Base-by-base conservation (phyloP, 2,888 invertebrate genomes). In the Abrostola tripartita region DNA sequence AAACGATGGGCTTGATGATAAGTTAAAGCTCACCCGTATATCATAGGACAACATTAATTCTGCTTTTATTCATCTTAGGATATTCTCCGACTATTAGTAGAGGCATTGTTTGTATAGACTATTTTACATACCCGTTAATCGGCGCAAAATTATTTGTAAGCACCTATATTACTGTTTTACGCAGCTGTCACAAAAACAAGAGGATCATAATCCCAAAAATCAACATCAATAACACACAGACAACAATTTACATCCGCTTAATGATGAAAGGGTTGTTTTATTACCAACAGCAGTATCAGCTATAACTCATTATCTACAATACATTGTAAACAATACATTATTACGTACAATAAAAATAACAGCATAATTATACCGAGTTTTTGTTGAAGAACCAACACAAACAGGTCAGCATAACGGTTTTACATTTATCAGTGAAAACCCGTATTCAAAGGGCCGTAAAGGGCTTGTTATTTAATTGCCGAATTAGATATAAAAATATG, bases 401-500 rank as follows among this genome's bases (percentile, higher is more conserved):
- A 58, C 60, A 7, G 9, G 42, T 37, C 47, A 12, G 47, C 56
- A 63, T 64, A 67, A 65, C 61, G 56, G 63, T 53, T 14, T 9
- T 24, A 35, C 40, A 57, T 66, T 66, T 67, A 66, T 59, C 54
- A 61, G 47, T 65, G n/a, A 58, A 70, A 67, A 67, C 73, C 47
- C 5, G 57, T 67, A 61, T 67, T 71, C 51, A 71, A 63, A 65
- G 37, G 12, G 37, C 41, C 12, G 9, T 65, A 61, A 71, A 74
- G 68, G 56, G 52, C 70, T 76, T 72, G 74, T 84, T 83, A 70
- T 74, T 70, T 78, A 85, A 85, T 80, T 75, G 68, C 73, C 57
- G 68, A 75, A 78, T 79, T 71, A 77, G 71, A 76, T 60, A 70
- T 78, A 81, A 81, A 83, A 78, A 83, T 81, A 80, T 67, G 53